Evolutionary conservation across 2,113 vertebrate species (phyloP).

Genomic region (Cairina moschata): DNA sequence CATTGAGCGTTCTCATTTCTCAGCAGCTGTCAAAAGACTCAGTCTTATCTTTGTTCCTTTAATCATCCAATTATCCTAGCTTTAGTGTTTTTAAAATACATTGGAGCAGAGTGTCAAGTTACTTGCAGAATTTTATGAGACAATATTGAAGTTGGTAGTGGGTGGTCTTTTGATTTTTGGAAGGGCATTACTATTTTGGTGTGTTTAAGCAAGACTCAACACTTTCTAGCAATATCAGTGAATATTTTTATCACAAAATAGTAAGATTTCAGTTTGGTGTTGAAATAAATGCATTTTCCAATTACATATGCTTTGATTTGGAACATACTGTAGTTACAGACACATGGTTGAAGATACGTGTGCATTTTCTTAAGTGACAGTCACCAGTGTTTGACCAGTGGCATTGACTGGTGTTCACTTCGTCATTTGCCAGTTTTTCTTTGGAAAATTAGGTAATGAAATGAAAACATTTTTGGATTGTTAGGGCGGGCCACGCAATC

Average conservation of each 20-base stretch:
- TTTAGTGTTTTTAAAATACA: not conserved
- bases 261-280: not conserved
- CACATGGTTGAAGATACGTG: fast-evolving
- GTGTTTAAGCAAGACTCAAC: not conserved
- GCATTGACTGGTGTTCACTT: not conserved
- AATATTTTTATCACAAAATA: not conserved
- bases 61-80: not conserved
- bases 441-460: not conserved
- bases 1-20: not conserved
- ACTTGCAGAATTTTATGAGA: not conserved
- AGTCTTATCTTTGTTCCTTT: slow-evolving; percentile 6
- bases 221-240: not conserved
- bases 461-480: not conserved
- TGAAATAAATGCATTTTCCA: not conserved
- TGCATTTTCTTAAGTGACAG: not conserved
- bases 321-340: not conserved
- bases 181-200: not conserved
- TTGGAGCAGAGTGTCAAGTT: not conserved
- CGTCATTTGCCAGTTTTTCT: not conserved
- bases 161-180: not conserved
- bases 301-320: not conserved
- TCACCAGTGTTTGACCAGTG: not conserved
- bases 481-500: not conserved
- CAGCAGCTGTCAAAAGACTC: not conserved
- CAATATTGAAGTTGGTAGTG: not conserved